Conservation (phyloP, 2,113 vertebrate genomes). For the Aleadryas rufinucha region DNA sequence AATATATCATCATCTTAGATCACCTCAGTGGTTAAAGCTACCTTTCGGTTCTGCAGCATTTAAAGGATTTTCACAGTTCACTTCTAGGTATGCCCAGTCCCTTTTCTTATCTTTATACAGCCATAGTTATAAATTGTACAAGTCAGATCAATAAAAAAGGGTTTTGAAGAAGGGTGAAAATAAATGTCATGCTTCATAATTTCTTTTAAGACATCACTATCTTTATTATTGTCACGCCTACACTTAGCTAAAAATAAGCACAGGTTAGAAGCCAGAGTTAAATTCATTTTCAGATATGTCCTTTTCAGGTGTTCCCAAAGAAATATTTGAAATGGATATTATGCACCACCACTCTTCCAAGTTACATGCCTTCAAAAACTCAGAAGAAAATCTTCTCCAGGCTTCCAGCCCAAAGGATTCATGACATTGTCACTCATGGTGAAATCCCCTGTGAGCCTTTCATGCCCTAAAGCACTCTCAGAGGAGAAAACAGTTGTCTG, state of each 20-base stretch:
- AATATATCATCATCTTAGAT: neutral
- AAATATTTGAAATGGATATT: neutral
- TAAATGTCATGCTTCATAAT: constrained; percentile 49
- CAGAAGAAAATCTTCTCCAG: neutral
- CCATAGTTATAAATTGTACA: constrained; percentile 11
- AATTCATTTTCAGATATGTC: constrained; percentile 34
- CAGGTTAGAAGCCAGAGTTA: constrained; percentile 30
- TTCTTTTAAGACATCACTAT: neutral
- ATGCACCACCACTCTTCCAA: neutral
- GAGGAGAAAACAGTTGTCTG: neutral
- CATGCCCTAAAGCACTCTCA: neutral
- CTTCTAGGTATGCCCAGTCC: neutral
- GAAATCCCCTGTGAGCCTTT: neutral
- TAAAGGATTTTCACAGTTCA: constrained; percentile 29
- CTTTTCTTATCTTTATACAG: constrained; percentile 1
- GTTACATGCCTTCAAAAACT: neutral
- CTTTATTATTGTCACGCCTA: constrained; percentile 37
- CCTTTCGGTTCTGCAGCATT: neutral
- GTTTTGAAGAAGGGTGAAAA: constrained; percentile 41
- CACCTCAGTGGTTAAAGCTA: neutral
- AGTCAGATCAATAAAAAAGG: constrained; percentile 54
- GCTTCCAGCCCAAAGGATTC: neutral
- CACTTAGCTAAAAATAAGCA: constrained; percentile 33
- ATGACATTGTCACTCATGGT: neutral
- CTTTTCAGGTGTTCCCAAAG: neutral